These are phyloP conservation scores for Lepisosteus osseus DNA, from an alignment of 2,113 vertebrate genomes.

Conservation along the genomic window DNA sequence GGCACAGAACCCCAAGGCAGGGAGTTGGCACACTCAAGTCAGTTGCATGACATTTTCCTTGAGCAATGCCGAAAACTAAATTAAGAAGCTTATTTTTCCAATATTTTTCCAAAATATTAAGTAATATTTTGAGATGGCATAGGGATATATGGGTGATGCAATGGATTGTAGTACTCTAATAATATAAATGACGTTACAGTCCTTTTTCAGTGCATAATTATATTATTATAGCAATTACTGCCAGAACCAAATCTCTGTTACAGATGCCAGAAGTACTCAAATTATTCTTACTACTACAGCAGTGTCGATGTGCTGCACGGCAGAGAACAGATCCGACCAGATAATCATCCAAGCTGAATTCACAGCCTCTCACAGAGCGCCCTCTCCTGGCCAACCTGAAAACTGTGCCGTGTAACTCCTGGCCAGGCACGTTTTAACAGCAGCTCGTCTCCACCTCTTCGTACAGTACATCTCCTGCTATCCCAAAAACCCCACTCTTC, in stretches of 20 bases:
- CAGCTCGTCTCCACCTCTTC: too few species aligned
- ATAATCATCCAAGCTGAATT: neutral
- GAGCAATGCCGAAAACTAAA: too few species aligned
- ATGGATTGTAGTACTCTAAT: too few species aligned
- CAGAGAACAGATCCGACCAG: neutral
- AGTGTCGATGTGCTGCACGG: neutral
- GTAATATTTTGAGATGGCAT: too few species aligned
- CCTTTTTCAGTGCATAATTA: neutral
- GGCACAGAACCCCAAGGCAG: too few species aligned
- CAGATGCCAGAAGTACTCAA: neutral
- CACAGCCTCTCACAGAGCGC: neutral
- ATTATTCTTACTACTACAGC: neutral
- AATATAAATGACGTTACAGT: too few species aligned
- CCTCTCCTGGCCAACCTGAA: slow-evolving; percentile 6
- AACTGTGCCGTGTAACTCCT: neutral
- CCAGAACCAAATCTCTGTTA: neutral
- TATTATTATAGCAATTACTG: neutral
- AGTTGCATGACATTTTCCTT: too few species aligned
- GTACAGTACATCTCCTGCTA: neutral
- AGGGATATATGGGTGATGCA: too few species aligned
- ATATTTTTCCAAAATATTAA: too few species aligned
- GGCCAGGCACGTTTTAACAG: too few species aligned
- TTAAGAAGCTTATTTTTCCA: too few species aligned
- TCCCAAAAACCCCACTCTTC: neutral
- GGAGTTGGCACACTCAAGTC: too few species aligned